Evolutionary conservation across 2,797 vertebrate species (phyloP).

Genomic region (Anas bernieri): DNA sequence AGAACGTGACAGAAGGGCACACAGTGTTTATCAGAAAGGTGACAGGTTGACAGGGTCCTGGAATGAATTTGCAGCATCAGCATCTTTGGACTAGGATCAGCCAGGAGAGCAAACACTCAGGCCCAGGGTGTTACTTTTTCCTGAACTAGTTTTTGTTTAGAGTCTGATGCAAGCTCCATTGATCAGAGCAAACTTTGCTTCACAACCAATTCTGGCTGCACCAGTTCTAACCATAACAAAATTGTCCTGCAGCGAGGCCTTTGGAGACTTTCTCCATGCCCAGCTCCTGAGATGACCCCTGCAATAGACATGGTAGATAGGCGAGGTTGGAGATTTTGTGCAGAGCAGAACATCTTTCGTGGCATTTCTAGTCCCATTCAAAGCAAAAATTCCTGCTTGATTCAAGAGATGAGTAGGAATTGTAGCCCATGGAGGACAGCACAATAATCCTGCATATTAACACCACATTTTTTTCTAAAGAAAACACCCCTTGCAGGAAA

Average conservation of each 20-base stretch:
- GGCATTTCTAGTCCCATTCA: not conserved
- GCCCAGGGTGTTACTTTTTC: not conserved
- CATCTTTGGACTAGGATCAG: not conserved
- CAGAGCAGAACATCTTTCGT: not conserved
- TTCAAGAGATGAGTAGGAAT: not conserved
- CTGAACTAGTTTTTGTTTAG: not conserved
- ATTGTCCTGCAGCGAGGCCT: not conserved
- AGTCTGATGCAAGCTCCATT: not conserved
- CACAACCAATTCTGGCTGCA: not conserved
- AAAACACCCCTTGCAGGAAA: not conserved
- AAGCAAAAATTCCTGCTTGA: not conserved
- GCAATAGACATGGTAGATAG: not conserved
- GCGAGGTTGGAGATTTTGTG: not conserved
- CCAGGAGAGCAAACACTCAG: not conserved
- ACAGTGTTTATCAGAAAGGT: not conserved
- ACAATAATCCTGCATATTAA: not conserved
- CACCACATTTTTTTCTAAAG: not conserved
- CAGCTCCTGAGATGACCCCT: not conserved
- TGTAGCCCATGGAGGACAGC: not conserved
- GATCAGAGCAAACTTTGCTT: not conserved
- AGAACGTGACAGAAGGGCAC: not conserved
- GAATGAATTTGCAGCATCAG: not conserved
- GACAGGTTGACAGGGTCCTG: not conserved
- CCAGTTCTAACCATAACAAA: accelerated
- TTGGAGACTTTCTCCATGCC: not conserved